phyloP scores from a whole-genome alignment of 2,113 vertebrate species.

The Sinocyclocheilus grahami region DNA sequence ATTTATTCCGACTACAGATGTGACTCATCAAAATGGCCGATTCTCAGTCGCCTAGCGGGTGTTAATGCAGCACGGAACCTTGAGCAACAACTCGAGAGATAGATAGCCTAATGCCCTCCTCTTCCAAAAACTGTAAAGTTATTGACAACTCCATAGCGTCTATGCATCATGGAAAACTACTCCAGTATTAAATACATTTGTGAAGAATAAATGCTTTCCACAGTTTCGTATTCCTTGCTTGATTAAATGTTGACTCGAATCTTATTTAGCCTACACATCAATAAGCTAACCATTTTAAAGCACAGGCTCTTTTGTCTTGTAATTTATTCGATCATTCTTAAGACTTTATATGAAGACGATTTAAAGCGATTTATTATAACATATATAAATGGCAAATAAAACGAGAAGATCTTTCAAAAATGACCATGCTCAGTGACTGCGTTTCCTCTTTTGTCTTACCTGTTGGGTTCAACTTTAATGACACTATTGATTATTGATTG shows the following conservation, averaged over 20 bases:
- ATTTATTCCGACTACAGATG: conserved; percentile 17
- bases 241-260: background rate
- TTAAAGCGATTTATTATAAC: background rate
- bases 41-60: background rate
- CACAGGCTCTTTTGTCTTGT: background rate
- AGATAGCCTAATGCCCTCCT: background rate
- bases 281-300: background rate
- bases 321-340: background rate
- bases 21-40: conserved; percentile 17
- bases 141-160: background rate
- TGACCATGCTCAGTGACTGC: background rate
- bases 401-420: background rate
- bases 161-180: background rate
- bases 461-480: background rate
- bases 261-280: background rate
- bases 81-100: background rate
- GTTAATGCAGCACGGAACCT: background rate
- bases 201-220: background rate
- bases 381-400: background rate
- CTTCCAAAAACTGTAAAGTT: background rate
- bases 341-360: background rate
- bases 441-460: background rate
- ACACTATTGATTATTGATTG: conserved; percentile 23
- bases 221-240: background rate
- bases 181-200: background rate